Conservation (phyloP, 2,113 vertebrate species). For the Abramis brama region DNA sequence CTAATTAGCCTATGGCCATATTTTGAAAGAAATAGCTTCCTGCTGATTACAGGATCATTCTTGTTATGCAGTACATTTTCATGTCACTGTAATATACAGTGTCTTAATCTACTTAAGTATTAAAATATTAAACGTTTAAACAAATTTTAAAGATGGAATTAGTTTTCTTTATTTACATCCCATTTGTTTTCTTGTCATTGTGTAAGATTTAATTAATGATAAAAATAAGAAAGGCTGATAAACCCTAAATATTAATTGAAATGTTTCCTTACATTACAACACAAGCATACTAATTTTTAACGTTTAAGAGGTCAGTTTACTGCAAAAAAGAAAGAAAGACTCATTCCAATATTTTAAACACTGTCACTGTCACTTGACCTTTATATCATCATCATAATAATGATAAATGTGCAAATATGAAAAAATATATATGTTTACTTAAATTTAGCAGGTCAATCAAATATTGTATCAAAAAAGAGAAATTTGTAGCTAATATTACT, state of each 20-base stretch:
- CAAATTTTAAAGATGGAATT: background rate
- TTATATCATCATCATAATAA: too few species aligned
- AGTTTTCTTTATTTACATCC: background rate
- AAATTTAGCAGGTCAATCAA: background rate
- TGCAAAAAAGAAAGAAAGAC: background rate
- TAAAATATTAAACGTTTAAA: background rate
- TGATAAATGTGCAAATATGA: too few species aligned
- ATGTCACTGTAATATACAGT: background rate
- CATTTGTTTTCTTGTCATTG: background rate
- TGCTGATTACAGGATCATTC: too few species aligned
- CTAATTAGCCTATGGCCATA: background rate
- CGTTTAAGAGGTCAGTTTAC: background rate
- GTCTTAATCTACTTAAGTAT: background rate
- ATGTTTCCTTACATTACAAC: too few species aligned
- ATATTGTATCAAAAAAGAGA: background rate
- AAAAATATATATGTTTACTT: background rate
- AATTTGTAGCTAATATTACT: background rate
- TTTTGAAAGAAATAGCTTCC: background rate
- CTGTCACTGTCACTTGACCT: background rate
- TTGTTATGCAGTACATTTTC: too few species aligned
- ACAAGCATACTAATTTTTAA: too few species aligned
- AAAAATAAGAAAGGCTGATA: background rate
- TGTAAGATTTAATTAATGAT: background rate
- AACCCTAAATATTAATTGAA: background rate
- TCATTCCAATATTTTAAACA: background rate